A percentile compares a stretch with the other conserved stretches of the same genome.
Conservation (phyloP, 2,888 invertebrate species). For the Agonopterix arenella region DNA sequence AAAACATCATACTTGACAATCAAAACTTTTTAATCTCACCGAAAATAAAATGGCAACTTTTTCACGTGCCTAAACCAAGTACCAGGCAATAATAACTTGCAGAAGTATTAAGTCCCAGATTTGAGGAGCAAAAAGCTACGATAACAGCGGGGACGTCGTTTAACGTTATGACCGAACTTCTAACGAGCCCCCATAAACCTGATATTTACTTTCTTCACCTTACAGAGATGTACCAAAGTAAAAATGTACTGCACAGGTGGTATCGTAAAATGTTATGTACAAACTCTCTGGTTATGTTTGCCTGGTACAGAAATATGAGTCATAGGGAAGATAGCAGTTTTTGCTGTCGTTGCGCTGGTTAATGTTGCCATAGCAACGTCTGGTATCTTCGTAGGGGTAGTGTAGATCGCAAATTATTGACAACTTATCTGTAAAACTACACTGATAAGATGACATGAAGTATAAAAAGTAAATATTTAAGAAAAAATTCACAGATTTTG, state of each 20-base stretch:
- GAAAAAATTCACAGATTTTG: too few relatives aligned
- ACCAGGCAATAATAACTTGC: conserved; percentile 54
- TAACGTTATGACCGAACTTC: conserved; percentile 63
- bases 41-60: conserved; percentile 2
- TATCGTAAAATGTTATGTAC: conserved; percentile 55
- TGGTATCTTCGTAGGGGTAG: too few relatives aligned
- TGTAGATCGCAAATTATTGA: too few relatives aligned
- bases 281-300: conserved; percentile 31
- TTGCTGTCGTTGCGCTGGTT: too few relatives aligned
- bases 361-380: too few relatives aligned
- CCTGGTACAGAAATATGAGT: conserved; percentile 12
- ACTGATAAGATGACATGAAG: too few relatives aligned
- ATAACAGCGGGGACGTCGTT: conserved; percentile 53
- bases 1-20: neutral
- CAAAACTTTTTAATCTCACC: neutral
- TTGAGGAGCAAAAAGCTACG: conserved; percentile 49
- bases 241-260: conserved; percentile 29
- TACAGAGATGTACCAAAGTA: conserved; percentile 28
- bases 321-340: too few relatives aligned
- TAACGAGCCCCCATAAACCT: conserved; percentile 69
- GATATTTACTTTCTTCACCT: conserved; percentile 61
- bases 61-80: conserved; percentile 18
- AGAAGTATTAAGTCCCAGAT: conserved; percentile 53
- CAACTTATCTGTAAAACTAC: too few relatives aligned
- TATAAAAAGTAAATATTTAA: too few relatives aligned